Base-by-base conservation (phyloP, 64 coral and sea anemone genomes). In the Catalaphyllia jardinei region DNA sequence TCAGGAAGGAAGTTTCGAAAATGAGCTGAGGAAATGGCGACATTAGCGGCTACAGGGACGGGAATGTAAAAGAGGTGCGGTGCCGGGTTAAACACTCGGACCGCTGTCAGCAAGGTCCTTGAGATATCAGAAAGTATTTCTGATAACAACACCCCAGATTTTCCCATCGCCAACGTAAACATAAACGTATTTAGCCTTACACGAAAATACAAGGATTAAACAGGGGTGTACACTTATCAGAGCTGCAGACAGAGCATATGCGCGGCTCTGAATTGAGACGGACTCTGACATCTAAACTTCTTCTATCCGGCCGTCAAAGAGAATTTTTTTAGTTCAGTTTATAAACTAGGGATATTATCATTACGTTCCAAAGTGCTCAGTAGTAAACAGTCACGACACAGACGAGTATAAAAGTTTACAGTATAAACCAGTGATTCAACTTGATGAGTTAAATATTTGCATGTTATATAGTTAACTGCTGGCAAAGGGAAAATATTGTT, bases 371-470 rank as follows among this genome's bases (percentile, higher is more conserved):
- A 31, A 15, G 4, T 88, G 29, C 51, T 75, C n/a, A n/a, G n/a
- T n/a, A 60, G 71, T 76, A 76, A 77, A 88, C 52, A 88, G 31
- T 75, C 29, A 57, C 29, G 35, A 60, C 29, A 60, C 86, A 31
- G 35, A 50, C 86, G 29, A 60, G 75, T 79, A 63, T 88, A 79
- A 82, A 59, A 92, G 95, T 97, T 97, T 93, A 87, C 95, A 61
- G 77, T 76, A 64, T 52, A 50, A 87, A 67, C 82, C 79, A 87
- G 82, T 97, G 86, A 90, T 86, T 93, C 82, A 71, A 78, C 82
- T 88, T 93, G 88, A 94, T 93, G 88, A 89, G 83, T 88, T 89
- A 97, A 97, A 97, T 97, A 97, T 97, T 97, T 97, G 95, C 95
- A 76, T 86, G 95, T 71, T 93, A 83, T 42, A 87, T 83, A 87